phyloP scores from a whole-genome alignment of 2,797 vertebrate genomes.

The Macropodus opercularis region DNA sequence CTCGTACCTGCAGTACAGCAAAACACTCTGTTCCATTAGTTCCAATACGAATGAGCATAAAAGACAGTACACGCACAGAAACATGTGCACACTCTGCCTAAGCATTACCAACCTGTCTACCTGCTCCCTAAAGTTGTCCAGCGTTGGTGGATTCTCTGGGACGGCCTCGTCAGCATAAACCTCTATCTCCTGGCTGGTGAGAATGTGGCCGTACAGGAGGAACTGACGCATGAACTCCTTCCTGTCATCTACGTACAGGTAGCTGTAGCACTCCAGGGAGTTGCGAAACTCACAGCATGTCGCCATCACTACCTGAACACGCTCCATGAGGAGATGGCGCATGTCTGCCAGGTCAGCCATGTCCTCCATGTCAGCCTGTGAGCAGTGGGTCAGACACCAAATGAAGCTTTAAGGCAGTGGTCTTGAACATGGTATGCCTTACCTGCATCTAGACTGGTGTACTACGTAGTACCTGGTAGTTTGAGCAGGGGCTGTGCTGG shows the following conservation, averaged over 20 bases:
- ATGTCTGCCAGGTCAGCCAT: conserved; percentile 80
- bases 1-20: conserved; percentile 80
- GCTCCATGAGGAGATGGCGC: conserved; percentile 81
- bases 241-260: conserved; percentile 87
- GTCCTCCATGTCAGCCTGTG: conserved; percentile 89
- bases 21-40: not conserved
- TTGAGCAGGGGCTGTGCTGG: conserved; percentile 66
- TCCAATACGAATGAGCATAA: not conserved
- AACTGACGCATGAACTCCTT: conserved; percentile 88
- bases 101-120: conserved; percentile 79
- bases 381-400: not conserved
- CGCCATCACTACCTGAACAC: conserved; percentile 62
- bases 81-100: not conserved
- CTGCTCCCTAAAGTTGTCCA: conserved; percentile 85
- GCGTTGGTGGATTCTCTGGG: conserved; percentile 80
- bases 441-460: not conserved
- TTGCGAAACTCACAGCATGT: conserved; percentile 79
- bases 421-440: not conserved
- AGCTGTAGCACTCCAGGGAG: conserved; percentile 83
- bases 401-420: not conserved
- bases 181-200: conserved; percentile 80
- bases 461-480: conserved; percentile 90
- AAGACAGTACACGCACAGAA: not conserved
- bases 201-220: conserved; percentile 82
- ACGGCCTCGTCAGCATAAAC: conserved; percentile 66